phyloP scores from a whole-genome alignment of 2,797 vertebrate genomes.

The Perodicticus potto region DNA sequence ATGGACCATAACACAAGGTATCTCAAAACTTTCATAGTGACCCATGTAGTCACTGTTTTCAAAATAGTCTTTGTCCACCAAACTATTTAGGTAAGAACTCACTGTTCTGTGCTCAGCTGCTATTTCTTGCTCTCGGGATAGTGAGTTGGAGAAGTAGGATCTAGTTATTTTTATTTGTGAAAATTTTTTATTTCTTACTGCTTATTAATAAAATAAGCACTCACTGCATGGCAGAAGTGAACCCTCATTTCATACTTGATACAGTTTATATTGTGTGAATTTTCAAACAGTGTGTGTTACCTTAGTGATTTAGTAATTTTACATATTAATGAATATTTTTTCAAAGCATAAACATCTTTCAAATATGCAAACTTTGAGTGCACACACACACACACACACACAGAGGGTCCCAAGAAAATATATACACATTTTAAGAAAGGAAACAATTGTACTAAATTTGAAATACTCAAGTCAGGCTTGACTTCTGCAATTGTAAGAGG shows the following conservation, averaged over 20 bases:
- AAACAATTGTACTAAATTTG: too few species aligned
- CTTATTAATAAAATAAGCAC: conserved; percentile 21
- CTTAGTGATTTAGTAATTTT: conserved; percentile 56
- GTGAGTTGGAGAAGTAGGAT: not conserved
- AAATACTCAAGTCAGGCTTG: too few species aligned
- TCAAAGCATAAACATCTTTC: conserved; percentile 13
- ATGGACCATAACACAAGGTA: too few species aligned
- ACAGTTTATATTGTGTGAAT: conserved; percentile 36
- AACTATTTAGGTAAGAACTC: not conserved
- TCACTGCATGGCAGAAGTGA: not conserved
- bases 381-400: too few species aligned
- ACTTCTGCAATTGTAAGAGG: too few species aligned
- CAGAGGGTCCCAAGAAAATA: too few species aligned
- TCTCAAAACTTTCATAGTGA: too few species aligned
- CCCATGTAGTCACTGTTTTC: not conserved
- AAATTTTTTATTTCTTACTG: not conserved
- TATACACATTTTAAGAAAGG: too few species aligned
- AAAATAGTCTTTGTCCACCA: conserved; percentile 36
- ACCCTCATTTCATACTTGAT: conserved; percentile 26
- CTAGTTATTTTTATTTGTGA: conserved; percentile 46
- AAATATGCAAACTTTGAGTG: not conserved
- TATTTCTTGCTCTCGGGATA: not conserved
- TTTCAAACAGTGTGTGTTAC: not conserved
- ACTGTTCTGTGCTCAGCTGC: not conserved
- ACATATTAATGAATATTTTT: conserved; percentile 25